Percentiles rank a stretch among this genome's conserved stretches.
These are phyloP conservation scores for Pristis pectinata DNA, from an alignment of 2,797 vertebrate genomes.

Conservation along the genomic window DNA sequence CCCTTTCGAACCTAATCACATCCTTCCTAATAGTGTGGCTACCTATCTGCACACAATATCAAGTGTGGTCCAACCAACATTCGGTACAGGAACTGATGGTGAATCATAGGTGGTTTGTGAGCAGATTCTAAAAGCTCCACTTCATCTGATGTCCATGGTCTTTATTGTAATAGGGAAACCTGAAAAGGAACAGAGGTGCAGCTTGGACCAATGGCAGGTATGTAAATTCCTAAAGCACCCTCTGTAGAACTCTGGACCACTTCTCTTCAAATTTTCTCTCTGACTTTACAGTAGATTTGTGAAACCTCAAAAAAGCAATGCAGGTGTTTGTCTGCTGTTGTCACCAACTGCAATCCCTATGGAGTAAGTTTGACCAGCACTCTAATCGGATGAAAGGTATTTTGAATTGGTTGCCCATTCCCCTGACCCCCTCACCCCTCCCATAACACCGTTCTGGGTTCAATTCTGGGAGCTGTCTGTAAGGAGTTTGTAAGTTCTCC, in stretches of 20 bases:
- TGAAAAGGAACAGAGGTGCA: background rate
- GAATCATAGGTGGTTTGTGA: background rate
- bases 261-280: background rate
- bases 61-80: too few species aligned
- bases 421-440: too few species aligned
- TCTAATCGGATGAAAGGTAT: background rate
- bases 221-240: background rate
- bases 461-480: too few species aligned
- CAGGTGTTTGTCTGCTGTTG: background rate
- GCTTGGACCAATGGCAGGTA: background rate
- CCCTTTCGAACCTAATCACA: too few species aligned
- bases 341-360: background rate
- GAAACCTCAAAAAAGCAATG: background rate
- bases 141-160: background rate
- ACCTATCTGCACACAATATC: too few species aligned
- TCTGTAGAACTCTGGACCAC: background rate
- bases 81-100: too few species aligned
- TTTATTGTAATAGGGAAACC: background rate
- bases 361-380: background rate
- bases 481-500: too few species aligned
- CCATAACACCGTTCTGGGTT: too few species aligned
- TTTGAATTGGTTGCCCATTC: background rate
- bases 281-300: background rate
- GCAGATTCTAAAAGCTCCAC: background rate
- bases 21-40: too few species aligned